These are phyloP conservation scores for Andrena praecox DNA, from an alignment of 2,888 invertebrate genomes.

Conservation along the genomic window DNA sequence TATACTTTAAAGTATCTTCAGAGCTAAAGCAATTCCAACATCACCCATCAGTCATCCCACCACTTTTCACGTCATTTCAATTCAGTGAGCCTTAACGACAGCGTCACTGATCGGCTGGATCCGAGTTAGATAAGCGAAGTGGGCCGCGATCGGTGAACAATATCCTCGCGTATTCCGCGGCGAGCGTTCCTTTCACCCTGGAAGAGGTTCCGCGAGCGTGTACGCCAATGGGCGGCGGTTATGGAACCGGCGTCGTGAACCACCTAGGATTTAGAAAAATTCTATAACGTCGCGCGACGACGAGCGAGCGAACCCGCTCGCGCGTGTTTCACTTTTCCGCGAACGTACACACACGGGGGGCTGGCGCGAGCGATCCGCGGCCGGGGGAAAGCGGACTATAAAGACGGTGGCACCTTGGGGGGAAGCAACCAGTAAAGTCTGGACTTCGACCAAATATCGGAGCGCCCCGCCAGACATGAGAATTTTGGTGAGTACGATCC, in stretches of 20 bases:
- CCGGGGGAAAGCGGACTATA: slow-evolving; percentile 84
- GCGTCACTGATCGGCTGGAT: background rate
- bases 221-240: slow-evolving; percentile 65
- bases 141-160: background rate
- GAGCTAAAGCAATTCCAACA: too few species aligned
- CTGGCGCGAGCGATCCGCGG: slow-evolving; percentile 39
- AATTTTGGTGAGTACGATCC: slow-evolving; percentile 79
- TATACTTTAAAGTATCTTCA: too few species aligned
- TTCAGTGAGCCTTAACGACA: background rate
- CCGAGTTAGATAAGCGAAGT: slow-evolving; percentile 1
- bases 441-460: slow-evolving; percentile 78
- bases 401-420: slow-evolving; percentile 80
- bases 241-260: slow-evolving; percentile 55
- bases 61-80: too few species aligned
- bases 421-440: slow-evolving; percentile 84
- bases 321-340: slow-evolving; percentile 83
- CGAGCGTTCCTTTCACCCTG: slow-evolving; percentile 58
- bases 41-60: too few species aligned
- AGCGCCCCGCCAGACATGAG: slow-evolving; percentile 78
- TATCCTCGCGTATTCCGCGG: slow-evolving; percentile 18
- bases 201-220: slow-evolving; percentile 38
- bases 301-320: slow-evolving; percentile 37
- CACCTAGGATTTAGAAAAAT: slow-evolving; percentile 67
- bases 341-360: slow-evolving; percentile 66
- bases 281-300: slow-evolving; percentile 58